phyloP scores from a whole-genome alignment of 2,888 invertebrate genomes.

The Sarcophaga subvicina region DNA sequence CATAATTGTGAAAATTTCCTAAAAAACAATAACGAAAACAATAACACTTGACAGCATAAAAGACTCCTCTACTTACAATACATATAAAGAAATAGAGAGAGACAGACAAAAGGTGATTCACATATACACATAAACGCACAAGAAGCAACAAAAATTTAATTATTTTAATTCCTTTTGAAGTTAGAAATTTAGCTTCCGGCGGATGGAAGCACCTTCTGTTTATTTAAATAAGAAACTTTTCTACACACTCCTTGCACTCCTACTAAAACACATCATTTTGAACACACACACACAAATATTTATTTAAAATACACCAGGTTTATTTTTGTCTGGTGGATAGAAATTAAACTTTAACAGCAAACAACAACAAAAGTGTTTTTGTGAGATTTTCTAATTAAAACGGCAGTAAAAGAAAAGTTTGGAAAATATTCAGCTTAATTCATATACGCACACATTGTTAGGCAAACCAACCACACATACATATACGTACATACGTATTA shows the following conservation, averaged over 20 bases:
- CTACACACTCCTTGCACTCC: neutral
- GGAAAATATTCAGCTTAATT: conserved; percentile 61
- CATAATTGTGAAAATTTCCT: conserved; percentile 62
- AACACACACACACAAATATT: conserved; percentile 4
- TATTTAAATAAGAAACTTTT: conserved; percentile 50
- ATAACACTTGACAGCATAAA: conserved; percentile 68
- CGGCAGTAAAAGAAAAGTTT: conserved; percentile 69
- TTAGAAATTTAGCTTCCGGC: conserved; percentile 64
- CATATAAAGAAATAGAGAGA: neutral
- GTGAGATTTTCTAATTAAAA: conserved; percentile 77
- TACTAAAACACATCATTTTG: neutral
- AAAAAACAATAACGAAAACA: conserved; percentile 65
- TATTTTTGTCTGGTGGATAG: conserved; percentile 64
- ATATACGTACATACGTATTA: neutral
- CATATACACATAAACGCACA: conserved; percentile 49
- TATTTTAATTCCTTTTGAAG: conserved; percentile 63
- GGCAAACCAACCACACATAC: neutral
- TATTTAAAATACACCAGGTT: conserved; percentile 35
- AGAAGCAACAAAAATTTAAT: conserved; percentile 61
- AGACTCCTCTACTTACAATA: neutral
- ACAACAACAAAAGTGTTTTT: conserved; percentile 35
- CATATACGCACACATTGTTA: conserved; percentile 14
- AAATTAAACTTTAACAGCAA: conserved; percentile 39
- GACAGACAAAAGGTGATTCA: neutral
- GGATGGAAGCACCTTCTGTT: conserved; percentile 61